Conservation (phyloP, 2,797 vertebrate genomes). For the Chaetophractus vellerosus region DNA sequence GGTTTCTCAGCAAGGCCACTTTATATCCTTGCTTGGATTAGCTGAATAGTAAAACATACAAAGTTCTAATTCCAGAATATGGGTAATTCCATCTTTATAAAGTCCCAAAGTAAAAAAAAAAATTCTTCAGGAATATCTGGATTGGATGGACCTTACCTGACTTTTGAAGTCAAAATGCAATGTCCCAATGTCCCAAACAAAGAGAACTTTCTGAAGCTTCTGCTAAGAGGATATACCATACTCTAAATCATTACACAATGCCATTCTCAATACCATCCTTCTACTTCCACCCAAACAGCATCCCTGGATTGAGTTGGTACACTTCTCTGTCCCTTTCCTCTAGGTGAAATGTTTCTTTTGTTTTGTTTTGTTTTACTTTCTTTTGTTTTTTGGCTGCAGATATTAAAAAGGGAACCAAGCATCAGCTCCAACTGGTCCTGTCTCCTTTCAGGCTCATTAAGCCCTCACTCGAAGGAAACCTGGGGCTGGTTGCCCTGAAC, state of each 20-base stretch:
- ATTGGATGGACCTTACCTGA: background rate
- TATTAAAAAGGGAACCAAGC: background rate
- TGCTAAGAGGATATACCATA: background rate
- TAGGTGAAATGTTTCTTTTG: slow-evolving; percentile 7
- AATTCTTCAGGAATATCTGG: background rate
- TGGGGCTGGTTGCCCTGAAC: accelerated
- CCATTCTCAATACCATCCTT: background rate
- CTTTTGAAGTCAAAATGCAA: background rate
- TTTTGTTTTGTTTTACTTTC: too few relatives aligned
- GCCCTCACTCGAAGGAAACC: background rate
- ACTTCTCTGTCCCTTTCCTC: background rate
- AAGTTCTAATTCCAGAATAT: slow-evolving; percentile 25
- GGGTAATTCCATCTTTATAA: background rate
- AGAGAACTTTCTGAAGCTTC: background rate
- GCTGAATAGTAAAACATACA: background rate
- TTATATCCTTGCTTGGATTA: background rate
- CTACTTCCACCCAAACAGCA: background rate
- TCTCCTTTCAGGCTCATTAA: background rate
- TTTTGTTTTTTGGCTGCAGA: background rate
- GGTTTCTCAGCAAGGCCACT: background rate
- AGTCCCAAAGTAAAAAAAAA: background rate
- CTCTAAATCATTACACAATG: too few relatives aligned
- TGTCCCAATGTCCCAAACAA: background rate
- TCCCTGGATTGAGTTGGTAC: background rate
- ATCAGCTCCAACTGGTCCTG: background rate